These are phyloP conservation scores for Isurus oxyrinchus DNA, from an alignment of 2,113 vertebrate species.

Conservation along the genomic window DNA sequence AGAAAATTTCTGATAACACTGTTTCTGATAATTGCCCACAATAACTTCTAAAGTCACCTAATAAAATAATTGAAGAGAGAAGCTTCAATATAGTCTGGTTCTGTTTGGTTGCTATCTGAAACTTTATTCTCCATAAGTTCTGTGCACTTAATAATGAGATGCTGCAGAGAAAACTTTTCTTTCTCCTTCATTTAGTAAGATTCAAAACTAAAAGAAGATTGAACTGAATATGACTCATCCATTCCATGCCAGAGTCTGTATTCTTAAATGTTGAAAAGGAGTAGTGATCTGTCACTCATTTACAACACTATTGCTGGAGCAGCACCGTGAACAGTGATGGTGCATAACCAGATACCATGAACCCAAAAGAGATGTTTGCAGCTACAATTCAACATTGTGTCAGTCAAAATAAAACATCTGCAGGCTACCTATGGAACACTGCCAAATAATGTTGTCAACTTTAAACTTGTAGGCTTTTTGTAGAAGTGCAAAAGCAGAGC, in stretches of 20 bases:
- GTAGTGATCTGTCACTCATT: background rate
- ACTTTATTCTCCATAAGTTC: background rate
- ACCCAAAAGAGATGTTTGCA: background rate
- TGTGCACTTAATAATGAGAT: background rate
- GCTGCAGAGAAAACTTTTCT: background rate
- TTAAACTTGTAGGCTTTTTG: background rate
- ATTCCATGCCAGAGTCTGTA: background rate
- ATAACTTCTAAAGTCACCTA: background rate
- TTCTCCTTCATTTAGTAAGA: background rate
- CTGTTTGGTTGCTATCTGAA: background rate
- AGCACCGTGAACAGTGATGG: background rate
- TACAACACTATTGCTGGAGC: background rate
- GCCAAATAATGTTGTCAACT: background rate
- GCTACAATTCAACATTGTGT: background rate
- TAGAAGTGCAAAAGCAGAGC: background rate
- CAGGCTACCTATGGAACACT: background rate
- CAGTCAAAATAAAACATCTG: background rate
- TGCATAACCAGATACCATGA: background rate
- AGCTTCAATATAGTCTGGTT: background rate
- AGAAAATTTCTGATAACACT: background rate
- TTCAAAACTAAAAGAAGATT: background rate
- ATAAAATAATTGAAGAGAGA: background rate
- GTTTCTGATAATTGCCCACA: background rate
- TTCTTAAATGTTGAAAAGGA: background rate
- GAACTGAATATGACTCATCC: background rate